Conservation (phyloP, 1,140 invertebrate genomes). For the Trichoplusia ni region DNA sequence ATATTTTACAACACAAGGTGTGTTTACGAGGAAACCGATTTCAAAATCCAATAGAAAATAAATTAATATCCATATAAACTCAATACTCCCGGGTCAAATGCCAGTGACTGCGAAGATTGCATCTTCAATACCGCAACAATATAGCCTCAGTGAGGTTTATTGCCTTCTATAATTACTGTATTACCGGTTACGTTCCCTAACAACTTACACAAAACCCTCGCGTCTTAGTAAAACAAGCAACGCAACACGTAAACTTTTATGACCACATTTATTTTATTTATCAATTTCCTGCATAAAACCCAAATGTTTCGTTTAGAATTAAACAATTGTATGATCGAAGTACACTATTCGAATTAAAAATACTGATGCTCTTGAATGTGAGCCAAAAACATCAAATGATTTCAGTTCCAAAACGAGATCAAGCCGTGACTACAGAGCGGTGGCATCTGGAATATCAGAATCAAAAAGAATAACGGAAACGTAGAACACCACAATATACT, state of each 20-base stretch:
- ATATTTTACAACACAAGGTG: background rate
- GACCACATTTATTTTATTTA: background rate
- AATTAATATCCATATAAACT: conserved; percentile 19
- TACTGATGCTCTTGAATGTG: conserved; percentile 51
- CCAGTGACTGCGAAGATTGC: conserved; percentile 53
- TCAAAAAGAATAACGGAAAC: conserved; percentile 70
- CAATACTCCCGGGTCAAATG: conserved; percentile 50
- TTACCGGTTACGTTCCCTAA: conserved; percentile 46
- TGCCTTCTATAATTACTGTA: conserved; percentile 53
- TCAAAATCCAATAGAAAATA: conserved; percentile 28
- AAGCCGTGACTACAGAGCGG: conserved; percentile 45
- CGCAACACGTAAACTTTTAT: background rate
- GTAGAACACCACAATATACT: conserved; percentile 55
- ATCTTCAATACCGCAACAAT: conserved; percentile 46
- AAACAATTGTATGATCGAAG: conserved; percentile 53
- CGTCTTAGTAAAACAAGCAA: conserved; percentile 1
- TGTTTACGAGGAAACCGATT: conserved; percentile 9
- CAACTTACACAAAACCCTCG: background rate
- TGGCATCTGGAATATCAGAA: conserved; percentile 56
- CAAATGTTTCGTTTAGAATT: conserved; percentile 31
- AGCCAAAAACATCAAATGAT: conserved; percentile 64
- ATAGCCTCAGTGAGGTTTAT: conserved; percentile 44
- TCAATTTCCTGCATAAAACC: background rate
- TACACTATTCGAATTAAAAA: conserved; percentile 55
- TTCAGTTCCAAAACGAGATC: conserved; percentile 53